These are phyloP conservation scores for Coregonus sp. DNA, from an alignment of 2,797 vertebrate species.

Conservation along the genomic window DNA sequence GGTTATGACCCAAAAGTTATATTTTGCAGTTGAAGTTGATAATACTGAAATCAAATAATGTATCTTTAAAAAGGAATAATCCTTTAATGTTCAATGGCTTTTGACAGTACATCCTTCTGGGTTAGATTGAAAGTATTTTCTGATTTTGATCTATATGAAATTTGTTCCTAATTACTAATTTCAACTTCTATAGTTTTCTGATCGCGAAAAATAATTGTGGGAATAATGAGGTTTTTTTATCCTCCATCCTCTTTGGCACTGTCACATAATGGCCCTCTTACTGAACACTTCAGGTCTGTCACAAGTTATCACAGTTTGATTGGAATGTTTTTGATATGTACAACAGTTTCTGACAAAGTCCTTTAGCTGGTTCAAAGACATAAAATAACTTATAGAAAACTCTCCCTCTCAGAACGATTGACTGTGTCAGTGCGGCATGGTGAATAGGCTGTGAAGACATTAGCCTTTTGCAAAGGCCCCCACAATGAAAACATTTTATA, in stretches of 20 bases:
- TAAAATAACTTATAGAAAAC: slow-evolving; percentile 15
- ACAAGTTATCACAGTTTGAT: slow-evolving; percentile 44
- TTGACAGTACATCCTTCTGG: slow-evolving; percentile 40
- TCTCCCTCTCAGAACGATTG: slow-evolving; percentile 36
- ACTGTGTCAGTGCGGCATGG: slow-evolving; percentile 17
- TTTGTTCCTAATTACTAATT: slow-evolving; percentile 45
- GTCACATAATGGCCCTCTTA: slow-evolving; percentile 43
- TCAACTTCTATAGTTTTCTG: slow-evolving; percentile 29
- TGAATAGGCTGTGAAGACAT: not conserved
- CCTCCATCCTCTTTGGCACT: slow-evolving; percentile 50
- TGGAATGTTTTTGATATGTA: not conserved
- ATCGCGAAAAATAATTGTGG: slow-evolving; percentile 34
- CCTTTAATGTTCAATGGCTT: slow-evolving; percentile 1
- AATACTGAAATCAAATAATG: slow-evolving; percentile 18
- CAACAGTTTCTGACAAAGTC: not conserved
- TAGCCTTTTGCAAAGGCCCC: slow-evolving; percentile 34
- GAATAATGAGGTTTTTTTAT: slow-evolving; percentile 53
- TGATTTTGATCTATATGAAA: slow-evolving; percentile 33
- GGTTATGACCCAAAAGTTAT: too few relatives aligned
- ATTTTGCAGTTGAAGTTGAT: not conserved
- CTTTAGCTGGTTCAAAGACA: not conserved
- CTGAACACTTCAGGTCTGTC: slow-evolving; percentile 46
- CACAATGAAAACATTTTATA: not conserved
- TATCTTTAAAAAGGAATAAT: slow-evolving; percentile 18
- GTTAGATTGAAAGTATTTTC: slow-evolving; percentile 34